A percentile compares a stretch with the other conserved stretches of the same genome.
These are phyloP conservation scores for Trinorchestia longiramus DNA, from an alignment of 1,140 invertebrate genomes.

Conservation along the genomic window DNA sequence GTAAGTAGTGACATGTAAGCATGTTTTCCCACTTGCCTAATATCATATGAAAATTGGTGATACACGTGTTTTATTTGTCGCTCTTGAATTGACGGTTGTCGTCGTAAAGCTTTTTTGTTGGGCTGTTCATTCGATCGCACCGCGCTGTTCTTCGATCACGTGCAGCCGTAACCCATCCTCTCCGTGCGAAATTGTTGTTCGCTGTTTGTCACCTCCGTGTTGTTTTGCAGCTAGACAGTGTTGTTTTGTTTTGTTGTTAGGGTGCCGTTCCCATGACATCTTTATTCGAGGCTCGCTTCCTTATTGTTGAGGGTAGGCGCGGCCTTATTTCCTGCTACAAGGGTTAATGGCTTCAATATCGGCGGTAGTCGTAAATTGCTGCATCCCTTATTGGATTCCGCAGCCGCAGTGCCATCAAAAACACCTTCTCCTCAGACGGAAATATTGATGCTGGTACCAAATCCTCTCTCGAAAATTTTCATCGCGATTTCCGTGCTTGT, in stretches of 20 bases:
- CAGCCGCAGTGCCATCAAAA: conserved; percentile 34
- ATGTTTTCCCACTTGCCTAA: neutral
- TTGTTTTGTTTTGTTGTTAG: neutral
- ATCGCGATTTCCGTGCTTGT: neutral
- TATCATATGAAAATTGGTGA: neutral
- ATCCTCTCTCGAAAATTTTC: neutral
- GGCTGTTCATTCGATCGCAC: neutral
- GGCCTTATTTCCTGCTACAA: neutral
- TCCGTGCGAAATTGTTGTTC: neutral
- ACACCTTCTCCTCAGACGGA: conserved; percentile 18
- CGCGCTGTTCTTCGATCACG: neutral
- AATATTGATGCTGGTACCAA: conserved; percentile 18
- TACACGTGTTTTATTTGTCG: neutral
- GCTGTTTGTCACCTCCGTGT: neutral
- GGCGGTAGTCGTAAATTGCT: conserved; percentile 45
- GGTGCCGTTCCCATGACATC: neutral
- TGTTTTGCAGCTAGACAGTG: neutral
- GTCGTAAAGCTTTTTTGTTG: neutral
- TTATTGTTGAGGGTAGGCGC: conserved; percentile 19
- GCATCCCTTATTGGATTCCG: conserved; percentile 51
- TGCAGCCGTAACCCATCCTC: neutral
- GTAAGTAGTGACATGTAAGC: neutral
- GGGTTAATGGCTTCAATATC: conserved; percentile 52
- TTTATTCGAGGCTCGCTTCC: conserved; percentile 22
- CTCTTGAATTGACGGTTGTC: neutral